A percentile compares a stretch with the other conserved stretches of the same genome.
These are phyloP conservation scores for Saxicola maurus DNA, from an alignment of 2,797 vertebrate genomes.

Conservation along the genomic window DNA sequence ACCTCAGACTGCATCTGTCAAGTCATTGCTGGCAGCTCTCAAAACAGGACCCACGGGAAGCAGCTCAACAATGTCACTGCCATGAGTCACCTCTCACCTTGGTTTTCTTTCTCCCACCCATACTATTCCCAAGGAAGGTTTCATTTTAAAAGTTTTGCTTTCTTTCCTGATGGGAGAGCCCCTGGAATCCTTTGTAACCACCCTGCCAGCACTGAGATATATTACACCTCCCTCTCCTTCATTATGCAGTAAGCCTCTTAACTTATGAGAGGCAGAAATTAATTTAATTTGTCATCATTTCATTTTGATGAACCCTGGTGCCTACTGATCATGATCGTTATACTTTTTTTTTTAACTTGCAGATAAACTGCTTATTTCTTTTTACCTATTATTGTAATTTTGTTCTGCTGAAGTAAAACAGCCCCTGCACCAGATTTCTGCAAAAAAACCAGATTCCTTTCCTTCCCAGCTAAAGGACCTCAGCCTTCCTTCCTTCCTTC, in stretches of 20 bases:
- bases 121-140: neutral
- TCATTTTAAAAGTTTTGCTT: neutral
- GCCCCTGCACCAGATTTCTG: neutral
- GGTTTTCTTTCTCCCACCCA: neutral
- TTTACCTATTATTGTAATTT: neutral
- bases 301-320: neutral
- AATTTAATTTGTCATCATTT: constrained; percentile 21
- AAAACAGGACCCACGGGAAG: neutral
- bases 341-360: neutral
- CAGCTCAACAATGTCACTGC: neutral
- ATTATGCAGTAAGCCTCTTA: constrained; percentile 27
- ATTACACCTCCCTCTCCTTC: neutral
- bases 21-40: neutral
- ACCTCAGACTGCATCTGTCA: neutral
- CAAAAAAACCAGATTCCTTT: neutral
- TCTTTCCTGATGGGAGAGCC: neutral
- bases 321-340: neutral
- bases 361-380: neutral
- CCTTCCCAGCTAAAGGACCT: neutral
- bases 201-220: neutral
- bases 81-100: neutral
- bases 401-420: rapidly evolving
- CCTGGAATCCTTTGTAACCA: neutral
- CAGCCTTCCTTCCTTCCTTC: neutral
- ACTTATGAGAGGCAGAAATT: constrained; percentile 33